Conservation (phyloP, 2,113 vertebrate species). For the Megaceryle maxima region DNA sequence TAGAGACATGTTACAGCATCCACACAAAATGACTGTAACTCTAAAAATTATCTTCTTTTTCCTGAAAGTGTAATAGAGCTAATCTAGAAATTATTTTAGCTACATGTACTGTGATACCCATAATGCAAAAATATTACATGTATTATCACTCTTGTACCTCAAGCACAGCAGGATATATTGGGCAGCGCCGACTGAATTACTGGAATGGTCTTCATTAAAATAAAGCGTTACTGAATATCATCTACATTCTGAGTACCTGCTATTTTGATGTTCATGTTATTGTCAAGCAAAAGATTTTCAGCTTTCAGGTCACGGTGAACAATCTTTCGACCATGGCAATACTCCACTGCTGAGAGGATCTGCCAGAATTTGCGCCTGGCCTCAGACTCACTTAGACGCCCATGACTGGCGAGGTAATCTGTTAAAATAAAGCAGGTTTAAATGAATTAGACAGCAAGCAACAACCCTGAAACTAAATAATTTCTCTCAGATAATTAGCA, state of each 20-base stretch:
- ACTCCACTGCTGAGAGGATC: constrained; percentile 95
- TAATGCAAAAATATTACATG: accelerated
- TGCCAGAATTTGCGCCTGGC: constrained; percentile 98
- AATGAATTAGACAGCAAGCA: not conserved
- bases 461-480: not conserved
- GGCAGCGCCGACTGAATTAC: not conserved
- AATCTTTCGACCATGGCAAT: constrained; percentile 92
- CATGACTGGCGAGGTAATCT: constrained; percentile 97
- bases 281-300: constrained; percentile 94
- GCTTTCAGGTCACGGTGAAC: constrained; percentile 97
- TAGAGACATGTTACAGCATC: not conserved
- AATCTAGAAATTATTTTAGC: not conserved
- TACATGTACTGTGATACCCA: not conserved
- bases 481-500: not conserved
- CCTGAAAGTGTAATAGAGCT: not conserved
- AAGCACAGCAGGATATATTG: not conserved
- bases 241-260: constrained; percentile 81
- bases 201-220: not conserved
- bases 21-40: not conserved
- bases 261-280: constrained; percentile 99
- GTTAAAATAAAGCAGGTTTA: not conserved
- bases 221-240: accelerated
- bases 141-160: not conserved
- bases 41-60: not conserved
- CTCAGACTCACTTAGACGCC: constrained; percentile 90